Conservation (phyloP, 2,888 invertebrate species). For the Harpalus rubripes region DNA sequence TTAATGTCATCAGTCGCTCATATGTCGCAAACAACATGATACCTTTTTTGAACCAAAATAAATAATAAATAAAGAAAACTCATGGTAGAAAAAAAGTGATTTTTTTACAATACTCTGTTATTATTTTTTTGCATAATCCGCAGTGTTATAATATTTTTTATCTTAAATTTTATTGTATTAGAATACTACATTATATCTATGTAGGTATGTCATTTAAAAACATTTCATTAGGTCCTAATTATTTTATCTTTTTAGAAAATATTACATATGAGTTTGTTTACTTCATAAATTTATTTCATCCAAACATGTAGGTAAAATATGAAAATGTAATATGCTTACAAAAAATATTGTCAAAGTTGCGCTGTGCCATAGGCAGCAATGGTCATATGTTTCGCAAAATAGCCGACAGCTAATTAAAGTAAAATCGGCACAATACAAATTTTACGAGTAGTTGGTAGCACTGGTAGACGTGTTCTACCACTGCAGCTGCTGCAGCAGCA, state of each 20-base stretch:
- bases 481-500: slow-evolving; percentile 22
- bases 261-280: not conserved
- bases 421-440: slow-evolving; percentile 36
- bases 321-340: not conserved
- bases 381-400: slow-evolving; percentile 5
- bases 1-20: no score
- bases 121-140: no score
- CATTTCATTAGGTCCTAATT: not conserved
- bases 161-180: no score
- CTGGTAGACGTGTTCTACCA: not conserved
- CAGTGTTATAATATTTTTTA: no score
- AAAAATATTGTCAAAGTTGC: not conserved
- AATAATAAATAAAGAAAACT: no score
- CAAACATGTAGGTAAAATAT: not conserved
- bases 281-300: not conserved
- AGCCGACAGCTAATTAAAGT: slow-evolving; percentile 38
- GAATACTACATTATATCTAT: no score
- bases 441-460: slow-evolving; percentile 1
- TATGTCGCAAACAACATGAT: no score
- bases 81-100: no score
- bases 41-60: no score
- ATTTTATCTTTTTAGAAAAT: not conserved
- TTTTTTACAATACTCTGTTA: no score
- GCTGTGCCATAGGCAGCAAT: not conserved
- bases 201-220: not conserved